These are phyloP conservation scores for Dasypus novemcinctus DNA, from an alignment of 2,113 vertebrate genomes.

Conservation along the genomic window DNA sequence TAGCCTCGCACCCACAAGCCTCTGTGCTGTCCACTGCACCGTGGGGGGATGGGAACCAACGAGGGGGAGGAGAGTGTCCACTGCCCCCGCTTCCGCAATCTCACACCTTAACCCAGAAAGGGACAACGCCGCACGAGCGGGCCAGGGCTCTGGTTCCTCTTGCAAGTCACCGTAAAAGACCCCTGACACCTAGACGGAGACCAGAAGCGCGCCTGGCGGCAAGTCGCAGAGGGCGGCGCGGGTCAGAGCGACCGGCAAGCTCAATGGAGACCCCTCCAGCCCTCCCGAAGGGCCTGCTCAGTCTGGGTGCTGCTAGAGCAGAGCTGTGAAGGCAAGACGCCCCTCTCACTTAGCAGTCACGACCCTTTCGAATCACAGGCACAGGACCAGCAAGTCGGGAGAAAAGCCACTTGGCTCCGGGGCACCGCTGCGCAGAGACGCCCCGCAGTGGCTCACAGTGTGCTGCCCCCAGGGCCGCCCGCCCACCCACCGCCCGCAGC, in stretches of 20 bases:
- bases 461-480: too few relatives aligned
- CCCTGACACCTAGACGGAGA: fast-evolving
- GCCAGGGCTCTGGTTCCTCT: not conserved
- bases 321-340: too few relatives aligned
- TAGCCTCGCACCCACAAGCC: fast-evolving
- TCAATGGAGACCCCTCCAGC: too few relatives aligned
- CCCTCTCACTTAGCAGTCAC: fast-evolving
- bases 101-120: fast-evolving
- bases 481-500: too few relatives aligned
- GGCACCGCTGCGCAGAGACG: too few relatives aligned
- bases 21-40: fast-evolving
- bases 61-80: fast-evolving
- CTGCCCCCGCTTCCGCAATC: fast-evolving
- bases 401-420: not conserved
- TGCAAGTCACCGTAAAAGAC: fast-evolving
- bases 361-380: not conserved
- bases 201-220: not conserved
- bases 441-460: too few relatives aligned
- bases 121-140: fast-evolving
- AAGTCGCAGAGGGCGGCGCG: not conserved
- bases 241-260: too few relatives aligned
- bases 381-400: fast-evolving
- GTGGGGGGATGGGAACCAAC: not conserved
- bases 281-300: too few relatives aligned
- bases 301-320: fast-evolving